Conservation (phyloP, 2,888 invertebrate genomes). For the Priocnemis perturbator region DNA sequence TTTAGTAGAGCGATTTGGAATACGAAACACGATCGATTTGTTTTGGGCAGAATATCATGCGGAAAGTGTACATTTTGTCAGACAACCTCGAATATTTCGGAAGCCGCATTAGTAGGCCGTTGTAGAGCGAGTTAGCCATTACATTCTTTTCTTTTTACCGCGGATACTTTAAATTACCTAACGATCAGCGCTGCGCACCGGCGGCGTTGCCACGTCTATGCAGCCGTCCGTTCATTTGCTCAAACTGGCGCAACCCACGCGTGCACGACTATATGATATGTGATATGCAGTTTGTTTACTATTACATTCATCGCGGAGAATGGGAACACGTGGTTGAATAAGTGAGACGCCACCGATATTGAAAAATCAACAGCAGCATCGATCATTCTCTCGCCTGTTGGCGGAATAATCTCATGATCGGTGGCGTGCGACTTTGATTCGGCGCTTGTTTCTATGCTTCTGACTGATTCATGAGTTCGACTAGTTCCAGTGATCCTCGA, state of each 20-base stretch:
- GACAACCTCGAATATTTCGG: constrained; percentile 7
- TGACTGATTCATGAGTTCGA: too few species aligned
- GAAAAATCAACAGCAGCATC: too few species aligned
- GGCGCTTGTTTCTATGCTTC: too few species aligned
- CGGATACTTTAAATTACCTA: constrained; percentile 72
- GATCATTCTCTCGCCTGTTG: too few species aligned
- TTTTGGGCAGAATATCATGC: constrained; percentile 31
- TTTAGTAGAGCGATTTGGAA: constrained; percentile 48
- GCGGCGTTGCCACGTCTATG: constrained; percentile 63
- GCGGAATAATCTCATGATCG: too few species aligned
- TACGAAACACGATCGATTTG: constrained; percentile 29
- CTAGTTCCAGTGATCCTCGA: not conserved
- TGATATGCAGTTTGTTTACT: constrained; percentile 39
- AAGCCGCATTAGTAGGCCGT: constrained; percentile 34
- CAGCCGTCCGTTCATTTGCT: constrained; percentile 24
- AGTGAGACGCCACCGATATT: not conserved
- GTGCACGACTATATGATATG: constrained; percentile 37
- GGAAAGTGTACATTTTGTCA: constrained; percentile 5
- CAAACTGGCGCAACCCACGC: constrained; percentile 25
- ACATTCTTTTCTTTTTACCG: constrained; percentile 73
- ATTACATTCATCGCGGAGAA: constrained; percentile 38
- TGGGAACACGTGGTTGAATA: constrained; percentile 15
- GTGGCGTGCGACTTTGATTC: too few species aligned
- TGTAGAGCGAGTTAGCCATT: constrained; percentile 47
- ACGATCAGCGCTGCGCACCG: constrained; percentile 68